Conservation (phyloP, 1,140 invertebrate species). For the Calycopis cecrops region DNA sequence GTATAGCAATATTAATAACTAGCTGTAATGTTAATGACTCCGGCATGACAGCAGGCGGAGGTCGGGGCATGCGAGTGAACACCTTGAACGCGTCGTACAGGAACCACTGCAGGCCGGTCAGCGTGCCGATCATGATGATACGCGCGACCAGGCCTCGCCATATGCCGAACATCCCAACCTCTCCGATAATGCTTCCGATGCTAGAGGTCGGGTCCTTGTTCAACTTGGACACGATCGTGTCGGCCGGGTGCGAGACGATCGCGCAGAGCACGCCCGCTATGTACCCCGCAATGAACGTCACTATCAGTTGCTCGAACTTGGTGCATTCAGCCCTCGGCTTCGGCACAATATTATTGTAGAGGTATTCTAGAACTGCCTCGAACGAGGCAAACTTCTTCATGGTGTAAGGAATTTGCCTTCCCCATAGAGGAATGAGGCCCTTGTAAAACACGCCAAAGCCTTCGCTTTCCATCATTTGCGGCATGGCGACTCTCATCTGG, state of each 20-base stretch:
- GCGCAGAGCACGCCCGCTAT: constrained; percentile 90
- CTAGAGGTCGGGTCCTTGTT: constrained; percentile 86
- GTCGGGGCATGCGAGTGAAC: constrained; percentile 79
- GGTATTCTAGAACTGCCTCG: constrained; percentile 87
- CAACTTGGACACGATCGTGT: constrained; percentile 86
- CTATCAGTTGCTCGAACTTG: constrained; percentile 86
- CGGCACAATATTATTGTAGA: constrained; percentile 85
- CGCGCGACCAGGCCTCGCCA: constrained; percentile 90
- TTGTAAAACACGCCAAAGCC: constrained; percentile 83
- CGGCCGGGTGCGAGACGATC: constrained; percentile 86
- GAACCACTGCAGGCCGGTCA: constrained; percentile 93
- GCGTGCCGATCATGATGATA: constrained; percentile 93
- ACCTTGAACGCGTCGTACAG: constrained; percentile 90
- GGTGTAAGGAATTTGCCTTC: constrained; percentile 90
- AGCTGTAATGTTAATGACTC: too few species aligned
- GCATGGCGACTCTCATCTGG: constrained; percentile 82
- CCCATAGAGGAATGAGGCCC: constrained; percentile 88
- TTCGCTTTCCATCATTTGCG: constrained; percentile 79
- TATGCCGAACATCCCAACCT: constrained; percentile 84
- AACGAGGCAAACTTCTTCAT: constrained; percentile 96
- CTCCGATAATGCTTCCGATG: constrained; percentile 80
- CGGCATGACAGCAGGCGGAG: too few species aligned
- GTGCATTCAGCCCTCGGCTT: constrained; percentile 86
- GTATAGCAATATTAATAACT: too few species aligned
- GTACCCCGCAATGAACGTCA: constrained; percentile 86